Percentiles rank a stretch among this genome's conserved stretches.
Evolutionary conservation across 2,113 vertebrate species (phyloP).

Genomic region (Oncorhynchus tshawytscha): DNA sequence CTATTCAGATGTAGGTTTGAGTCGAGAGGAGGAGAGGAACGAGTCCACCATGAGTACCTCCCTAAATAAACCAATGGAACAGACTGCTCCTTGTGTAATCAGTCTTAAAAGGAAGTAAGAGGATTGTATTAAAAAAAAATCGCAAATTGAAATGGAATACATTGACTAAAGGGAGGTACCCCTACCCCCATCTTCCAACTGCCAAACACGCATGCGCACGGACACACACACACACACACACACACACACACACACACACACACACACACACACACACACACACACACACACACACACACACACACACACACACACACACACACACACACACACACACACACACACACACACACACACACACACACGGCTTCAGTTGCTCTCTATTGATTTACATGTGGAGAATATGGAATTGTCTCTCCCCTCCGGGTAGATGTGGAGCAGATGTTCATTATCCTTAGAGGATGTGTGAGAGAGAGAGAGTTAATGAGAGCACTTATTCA

Average conservation of each 20-base stretch:
- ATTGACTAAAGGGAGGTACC: constrained; percentile 63
- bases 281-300: no score
- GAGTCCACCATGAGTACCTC: constrained; percentile 35
- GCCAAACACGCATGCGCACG: constrained; percentile 27
- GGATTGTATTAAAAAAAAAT: constrained; percentile 57
- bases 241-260: no score
- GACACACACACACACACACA: no score
- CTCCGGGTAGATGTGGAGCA: constrained; percentile 68
- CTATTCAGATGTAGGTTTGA: constrained; percentile 57
- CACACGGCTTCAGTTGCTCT: constrained; percentile 67
- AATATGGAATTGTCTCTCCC: constrained; percentile 69
- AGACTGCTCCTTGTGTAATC: constrained; percentile 41
- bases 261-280: no score
- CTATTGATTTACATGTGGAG: constrained; percentile 71
- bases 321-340: no score
- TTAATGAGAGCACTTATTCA: background rate
- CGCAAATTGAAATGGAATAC: constrained; percentile 71
- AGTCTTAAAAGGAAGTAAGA: constrained; percentile 64
- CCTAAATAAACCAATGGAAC: constrained; percentile 66
- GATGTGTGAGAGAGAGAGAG: constrained; percentile 9
- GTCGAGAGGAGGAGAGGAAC: constrained; percentile 44
- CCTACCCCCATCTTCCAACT: constrained; percentile 23
- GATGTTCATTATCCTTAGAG: constrained; percentile 69
- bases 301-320: no score
- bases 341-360: no score